These are phyloP conservation scores for Clanis bilineata DNA, from an alignment of 2,888 invertebrate species.

Conservation along the genomic window DNA sequence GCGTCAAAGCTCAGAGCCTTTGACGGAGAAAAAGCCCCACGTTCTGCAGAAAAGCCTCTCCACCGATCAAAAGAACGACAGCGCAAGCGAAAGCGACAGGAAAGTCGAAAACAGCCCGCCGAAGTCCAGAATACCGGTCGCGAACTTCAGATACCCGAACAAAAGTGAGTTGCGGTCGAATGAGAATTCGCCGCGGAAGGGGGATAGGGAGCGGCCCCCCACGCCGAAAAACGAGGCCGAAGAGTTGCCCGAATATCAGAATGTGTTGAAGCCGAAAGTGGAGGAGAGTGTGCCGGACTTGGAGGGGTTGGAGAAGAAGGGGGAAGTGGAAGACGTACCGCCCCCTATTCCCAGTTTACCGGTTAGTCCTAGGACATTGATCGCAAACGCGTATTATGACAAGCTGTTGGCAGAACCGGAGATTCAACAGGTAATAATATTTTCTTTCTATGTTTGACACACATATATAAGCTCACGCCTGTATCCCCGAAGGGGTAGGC, in stretches of 20 bases:
- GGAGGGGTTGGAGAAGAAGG: slow-evolving; percentile 48
- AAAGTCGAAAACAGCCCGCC: slow-evolving; percentile 54
- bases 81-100: slow-evolving; percentile 33
- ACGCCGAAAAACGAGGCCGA: slow-evolving; percentile 28
- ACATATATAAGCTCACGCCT: no score
- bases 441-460: not conserved
- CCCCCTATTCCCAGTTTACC: slow-evolving; percentile 78
- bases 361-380: slow-evolving; percentile 66
- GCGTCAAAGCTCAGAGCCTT: slow-evolving; percentile 70
- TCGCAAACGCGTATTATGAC: slow-evolving; percentile 91
- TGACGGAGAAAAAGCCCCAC: slow-evolving; percentile 54
- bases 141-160: slow-evolving; percentile 74
- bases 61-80: slow-evolving; percentile 59
- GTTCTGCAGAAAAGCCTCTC: slow-evolving; percentile 67
- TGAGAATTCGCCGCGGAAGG: slow-evolving; percentile 64
- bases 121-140: slow-evolving; percentile 70
- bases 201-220: slow-evolving; percentile 22
- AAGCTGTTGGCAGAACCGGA: slow-evolving; percentile 89
- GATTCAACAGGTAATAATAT: slow-evolving; percentile 83
- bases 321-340: slow-evolving; percentile 57
- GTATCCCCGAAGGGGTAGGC: no score
- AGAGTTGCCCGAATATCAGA: slow-evolving; percentile 71
- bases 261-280: slow-evolving; percentile 42
- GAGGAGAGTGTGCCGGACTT: slow-evolving; percentile 31
- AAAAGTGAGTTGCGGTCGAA: slow-evolving; percentile 62